Conservation (phyloP, 2,888 invertebrate genomes). For the Cryptosula pallasiana region DNA sequence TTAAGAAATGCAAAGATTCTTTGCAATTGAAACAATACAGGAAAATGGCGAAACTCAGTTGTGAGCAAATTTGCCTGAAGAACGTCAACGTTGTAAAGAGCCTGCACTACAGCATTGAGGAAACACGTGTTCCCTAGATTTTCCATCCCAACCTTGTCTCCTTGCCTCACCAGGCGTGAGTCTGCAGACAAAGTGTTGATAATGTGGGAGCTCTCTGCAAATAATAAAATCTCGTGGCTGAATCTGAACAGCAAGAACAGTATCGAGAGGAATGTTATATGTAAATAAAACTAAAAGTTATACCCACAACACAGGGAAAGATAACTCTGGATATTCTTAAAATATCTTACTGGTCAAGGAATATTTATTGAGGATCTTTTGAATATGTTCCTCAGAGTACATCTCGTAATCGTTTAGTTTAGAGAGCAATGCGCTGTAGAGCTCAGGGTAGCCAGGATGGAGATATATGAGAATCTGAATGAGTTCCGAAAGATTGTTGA, state of each 20-base stretch:
- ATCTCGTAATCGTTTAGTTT: neutral
- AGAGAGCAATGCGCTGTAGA: conserved; percentile 36
- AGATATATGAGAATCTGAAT: conserved; percentile 44
- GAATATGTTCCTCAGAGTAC: neutral
- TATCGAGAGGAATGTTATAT: too few relatives aligned
- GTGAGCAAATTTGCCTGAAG: conserved; percentile 38
- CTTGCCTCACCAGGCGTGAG: neutral
- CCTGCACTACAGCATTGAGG: conserved; percentile 81
- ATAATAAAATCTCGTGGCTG: too few relatives aligned
- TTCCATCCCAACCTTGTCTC: conserved; percentile 66
- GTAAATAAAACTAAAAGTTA: too few relatives aligned
- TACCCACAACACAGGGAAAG: too few relatives aligned
- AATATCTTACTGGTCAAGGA: neutral
- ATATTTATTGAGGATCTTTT: neutral
- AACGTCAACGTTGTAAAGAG: conserved; percentile 70
- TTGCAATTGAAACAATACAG: conserved; percentile 65
- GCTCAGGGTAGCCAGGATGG: conserved; percentile 50
- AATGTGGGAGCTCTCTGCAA: neutral
- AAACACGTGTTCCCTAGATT: conserved; percentile 85
- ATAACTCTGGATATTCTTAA: too few relatives aligned
- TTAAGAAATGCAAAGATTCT: conserved; percentile 60
- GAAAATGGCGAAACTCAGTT: conserved; percentile 52
- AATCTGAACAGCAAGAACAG: too few relatives aligned
- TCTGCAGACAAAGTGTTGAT: neutral
- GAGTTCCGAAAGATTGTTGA: conserved; percentile 35